Evolutionary conservation across 2,888 invertebrate genomes (phyloP), one percentile per base, ranked within the genome.

Genomic region (Mycogona germanica): DNA sequence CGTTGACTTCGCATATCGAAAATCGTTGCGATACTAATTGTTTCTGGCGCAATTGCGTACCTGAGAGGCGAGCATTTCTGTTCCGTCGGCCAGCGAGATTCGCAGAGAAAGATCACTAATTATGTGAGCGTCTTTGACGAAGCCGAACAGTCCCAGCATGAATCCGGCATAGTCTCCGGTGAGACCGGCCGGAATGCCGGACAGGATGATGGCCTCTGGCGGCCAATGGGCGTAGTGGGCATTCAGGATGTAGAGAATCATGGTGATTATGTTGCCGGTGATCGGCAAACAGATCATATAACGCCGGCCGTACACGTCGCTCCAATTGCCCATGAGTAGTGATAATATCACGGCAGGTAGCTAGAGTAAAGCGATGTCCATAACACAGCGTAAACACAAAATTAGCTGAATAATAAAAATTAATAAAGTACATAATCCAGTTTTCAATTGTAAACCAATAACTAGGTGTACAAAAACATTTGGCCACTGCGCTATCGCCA

Each of bases 61-160:
- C 35, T 52, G 52, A 42, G 45, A 44, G 19, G 30, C 19, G 2
- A 52, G 26, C 45, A 45, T 44, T 52, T 52, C 52, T 29, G 26
- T 44, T 17, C 44, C 52, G 25, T 52, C 52, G 2, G 52, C 35
- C 3, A 44, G 30, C 7, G 52, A 52, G 19, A 52, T 52, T 21
- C 30, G 42, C 12, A 29, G 14, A 2, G 52, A 45, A 14, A 52
- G 19, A 5, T 23, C 32, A 17, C 29, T n/a, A 19, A 32, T 32
- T 1, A 32, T 32, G 45, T 42, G 23, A 2, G 23, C 52, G 25
- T 52, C 52, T 21, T 45, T 42, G 25, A 52, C 32, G 44, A 17
- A 52, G 5, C 52, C 52, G 12, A 52, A 52, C 12, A 52, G 23
- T 21, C 52, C 45, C 45, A 52, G n/a, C 52, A 52, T 52, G 35